phyloP scores from a whole-genome alignment of 2,113 vertebrate genomes.

The Sigmodon hispidus region DNA sequence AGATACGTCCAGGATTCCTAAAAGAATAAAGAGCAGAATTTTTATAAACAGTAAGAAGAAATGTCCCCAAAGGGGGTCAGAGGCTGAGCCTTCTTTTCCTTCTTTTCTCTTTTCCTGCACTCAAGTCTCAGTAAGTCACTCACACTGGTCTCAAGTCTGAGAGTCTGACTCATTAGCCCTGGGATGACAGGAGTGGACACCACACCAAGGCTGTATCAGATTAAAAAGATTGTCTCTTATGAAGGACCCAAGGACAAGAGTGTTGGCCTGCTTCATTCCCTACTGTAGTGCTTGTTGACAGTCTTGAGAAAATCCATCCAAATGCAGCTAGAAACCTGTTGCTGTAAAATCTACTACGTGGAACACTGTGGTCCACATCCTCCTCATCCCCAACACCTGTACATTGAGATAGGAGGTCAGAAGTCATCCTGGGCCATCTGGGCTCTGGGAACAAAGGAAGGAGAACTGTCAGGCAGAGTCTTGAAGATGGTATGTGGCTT shows the following conservation, averaged over 20 bases:
- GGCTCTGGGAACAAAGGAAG: not conserved
- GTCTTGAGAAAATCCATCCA: not conserved
- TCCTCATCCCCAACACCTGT: not conserved
- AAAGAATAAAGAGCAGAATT: not conserved
- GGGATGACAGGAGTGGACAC: not conserved
- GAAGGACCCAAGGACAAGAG: not conserved
- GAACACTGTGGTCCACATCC: not conserved
- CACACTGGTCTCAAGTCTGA: not conserved
- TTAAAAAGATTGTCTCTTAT: not conserved
- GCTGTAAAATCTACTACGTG: not conserved
- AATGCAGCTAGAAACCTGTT: not conserved
- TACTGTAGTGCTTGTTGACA: not conserved
- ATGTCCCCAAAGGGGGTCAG: not conserved
- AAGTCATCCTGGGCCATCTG: not conserved
- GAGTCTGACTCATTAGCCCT: not conserved
- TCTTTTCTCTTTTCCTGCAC: too few species aligned
- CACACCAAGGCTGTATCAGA: not conserved
- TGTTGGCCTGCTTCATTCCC: not conserved
- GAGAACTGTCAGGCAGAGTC: not conserved
- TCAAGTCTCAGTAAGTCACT: not conserved
- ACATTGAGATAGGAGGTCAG: not conserved
- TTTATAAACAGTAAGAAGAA: not conserved
- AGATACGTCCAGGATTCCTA: not conserved
- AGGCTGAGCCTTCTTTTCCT: not conserved
- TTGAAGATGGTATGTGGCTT: not conserved